A percentile compares a stretch with the other conserved stretches of the same genome.
Evolutionary conservation across 2,888 invertebrate species (phyloP).

Genomic region (Meta bourneti): DNA sequence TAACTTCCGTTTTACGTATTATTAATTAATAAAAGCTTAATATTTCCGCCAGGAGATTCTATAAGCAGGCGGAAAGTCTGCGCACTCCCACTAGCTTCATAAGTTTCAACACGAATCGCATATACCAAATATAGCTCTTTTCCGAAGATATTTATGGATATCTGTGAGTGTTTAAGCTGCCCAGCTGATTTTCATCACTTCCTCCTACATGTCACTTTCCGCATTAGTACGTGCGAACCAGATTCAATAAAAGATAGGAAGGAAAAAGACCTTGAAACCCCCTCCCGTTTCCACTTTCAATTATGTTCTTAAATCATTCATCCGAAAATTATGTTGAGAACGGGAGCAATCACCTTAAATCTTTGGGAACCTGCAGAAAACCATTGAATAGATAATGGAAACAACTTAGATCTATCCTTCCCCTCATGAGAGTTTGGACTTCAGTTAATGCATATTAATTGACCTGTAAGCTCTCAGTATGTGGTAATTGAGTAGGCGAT

Average conservation of each 20-base stretch:
- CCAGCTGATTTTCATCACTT: constrained; percentile 18
- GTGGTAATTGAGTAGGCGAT: too few relatives aligned
- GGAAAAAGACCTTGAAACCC: constrained; percentile 61
- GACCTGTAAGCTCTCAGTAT: too few relatives aligned
- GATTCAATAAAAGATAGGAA: constrained; percentile 43
- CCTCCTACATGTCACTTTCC: constrained; percentile 47
- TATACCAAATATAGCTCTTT: background rate
- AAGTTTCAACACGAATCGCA: background rate
- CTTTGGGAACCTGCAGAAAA: too few relatives aligned
- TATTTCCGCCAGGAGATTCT: background rate
- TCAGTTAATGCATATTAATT: too few relatives aligned
- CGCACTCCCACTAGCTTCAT: background rate
- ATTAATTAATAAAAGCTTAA: background rate
- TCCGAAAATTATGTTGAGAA: background rate
- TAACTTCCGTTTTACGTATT: background rate
- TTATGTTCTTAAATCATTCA: background rate
- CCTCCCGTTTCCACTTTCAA: constrained; percentile 1
- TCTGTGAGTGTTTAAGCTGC: background rate
- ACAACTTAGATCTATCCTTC: too few relatives aligned
- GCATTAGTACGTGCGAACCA: constrained; percentile 55
- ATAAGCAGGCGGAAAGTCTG: background rate
- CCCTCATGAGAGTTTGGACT: too few relatives aligned
- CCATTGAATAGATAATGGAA: too few relatives aligned
- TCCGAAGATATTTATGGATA: background rate
- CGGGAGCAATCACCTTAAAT: background rate